Percentiles rank a stretch among this genome's conserved stretches.
phyloP scores from a whole-genome alignment of 2,888 invertebrate genomes.

The Neuroscelio doddi region DNA sequence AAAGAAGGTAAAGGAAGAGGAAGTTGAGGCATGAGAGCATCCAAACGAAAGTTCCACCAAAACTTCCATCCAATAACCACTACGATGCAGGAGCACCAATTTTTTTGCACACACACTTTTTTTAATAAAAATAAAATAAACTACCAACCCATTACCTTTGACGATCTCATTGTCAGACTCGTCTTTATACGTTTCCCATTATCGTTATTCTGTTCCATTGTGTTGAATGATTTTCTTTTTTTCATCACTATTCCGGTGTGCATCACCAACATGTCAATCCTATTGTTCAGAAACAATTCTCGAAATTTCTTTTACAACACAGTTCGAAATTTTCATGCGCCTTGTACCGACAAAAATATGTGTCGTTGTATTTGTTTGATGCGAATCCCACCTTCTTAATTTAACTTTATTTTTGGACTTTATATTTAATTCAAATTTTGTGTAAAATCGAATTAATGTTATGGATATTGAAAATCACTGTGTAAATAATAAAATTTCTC shows the following conservation, averaged over 20 bases:
- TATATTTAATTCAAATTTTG: no score
- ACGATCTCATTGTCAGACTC: neutral
- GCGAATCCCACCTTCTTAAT: no score
- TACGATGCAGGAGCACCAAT: slow-evolving; percentile 28
- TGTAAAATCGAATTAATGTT: no score
- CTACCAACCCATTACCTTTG: no score
- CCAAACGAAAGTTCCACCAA: slow-evolving; percentile 41
- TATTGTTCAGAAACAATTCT: slow-evolving; percentile 2
- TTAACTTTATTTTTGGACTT: no score
- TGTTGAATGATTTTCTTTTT: slow-evolving; percentile 35
- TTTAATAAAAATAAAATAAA: no score
- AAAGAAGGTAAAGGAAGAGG: slow-evolving; percentile 90
- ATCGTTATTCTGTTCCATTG: slow-evolving; percentile 27
- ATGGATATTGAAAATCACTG: no score
- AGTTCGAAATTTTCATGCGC: neutral
- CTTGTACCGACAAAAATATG: neutral
- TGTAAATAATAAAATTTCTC: no score
- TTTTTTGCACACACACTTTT: slow-evolving; percentile 7
- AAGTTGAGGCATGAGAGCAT: slow-evolving; percentile 85
- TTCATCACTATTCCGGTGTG: neutral
- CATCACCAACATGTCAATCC: neutral
- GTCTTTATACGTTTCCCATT: slow-evolving; percentile 22
- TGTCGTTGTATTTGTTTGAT: neutral
- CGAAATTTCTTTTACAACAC: neutral
- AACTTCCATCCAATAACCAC: slow-evolving; percentile 44